Percentiles rank a stretch among this genome's conserved stretches.
Evolutionary conservation across 2,888 invertebrate species (phyloP).

Genomic region (Schizotus pectinicornis): DNA sequence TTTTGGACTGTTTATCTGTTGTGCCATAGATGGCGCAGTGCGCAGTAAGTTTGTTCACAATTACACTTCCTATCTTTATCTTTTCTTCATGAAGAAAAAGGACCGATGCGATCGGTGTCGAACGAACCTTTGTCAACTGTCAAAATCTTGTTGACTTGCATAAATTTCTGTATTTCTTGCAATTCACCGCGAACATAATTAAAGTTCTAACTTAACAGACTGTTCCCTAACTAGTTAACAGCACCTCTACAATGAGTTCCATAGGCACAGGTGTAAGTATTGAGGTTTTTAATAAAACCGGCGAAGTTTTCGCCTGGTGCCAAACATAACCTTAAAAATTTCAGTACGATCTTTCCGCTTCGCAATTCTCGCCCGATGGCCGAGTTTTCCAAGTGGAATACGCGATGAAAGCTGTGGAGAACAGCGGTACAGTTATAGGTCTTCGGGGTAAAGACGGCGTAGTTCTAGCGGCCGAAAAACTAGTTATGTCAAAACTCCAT

Average conservation of each 20-base stretch:
- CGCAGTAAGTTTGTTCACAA: too few species aligned
- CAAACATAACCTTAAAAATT: constrained; percentile 52
- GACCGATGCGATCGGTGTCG: too few species aligned
- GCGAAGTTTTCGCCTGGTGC: constrained; percentile 10
- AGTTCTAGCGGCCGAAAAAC: constrained; percentile 96
- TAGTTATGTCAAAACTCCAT: constrained; percentile 91
- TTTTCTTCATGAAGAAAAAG: too few species aligned
- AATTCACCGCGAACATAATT: constrained; percentile 38
- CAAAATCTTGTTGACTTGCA: constrained; percentile 27
- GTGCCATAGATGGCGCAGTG: too few species aligned
- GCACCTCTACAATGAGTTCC: constrained; percentile 78
- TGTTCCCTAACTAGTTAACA: neutral
- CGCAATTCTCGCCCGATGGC: constrained; percentile 99
- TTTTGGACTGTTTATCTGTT: too few species aligned
- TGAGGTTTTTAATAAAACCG: constrained; percentile 11
- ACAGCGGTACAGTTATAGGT: constrained; percentile 88
- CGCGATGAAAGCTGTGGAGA: constrained; percentile 97
- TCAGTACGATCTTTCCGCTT: constrained; percentile 99
- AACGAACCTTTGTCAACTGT: constrained; percentile 1
- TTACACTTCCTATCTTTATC: too few species aligned
- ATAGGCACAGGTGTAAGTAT: constrained; percentile 91
- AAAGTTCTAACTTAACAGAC: constrained; percentile 14
- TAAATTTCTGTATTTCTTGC: constrained; percentile 40
- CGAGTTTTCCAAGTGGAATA: constrained; percentile 99
- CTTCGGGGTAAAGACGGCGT: constrained; percentile 95